phyloP scores from a whole-genome alignment of 1,140 invertebrate genomes.

The Trichonephila clavipes region DNA sequence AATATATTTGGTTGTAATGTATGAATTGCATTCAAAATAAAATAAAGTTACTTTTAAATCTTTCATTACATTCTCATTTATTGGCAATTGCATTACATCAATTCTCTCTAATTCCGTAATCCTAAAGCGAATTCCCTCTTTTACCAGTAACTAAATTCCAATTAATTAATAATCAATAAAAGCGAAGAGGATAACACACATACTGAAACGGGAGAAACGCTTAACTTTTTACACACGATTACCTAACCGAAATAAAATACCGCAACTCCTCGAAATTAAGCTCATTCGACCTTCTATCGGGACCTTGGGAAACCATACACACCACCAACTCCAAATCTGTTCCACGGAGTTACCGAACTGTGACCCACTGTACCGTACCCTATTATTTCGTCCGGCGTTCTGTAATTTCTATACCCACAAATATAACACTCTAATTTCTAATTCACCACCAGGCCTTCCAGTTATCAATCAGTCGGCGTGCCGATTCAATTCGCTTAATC shows the following conservation, averaged over 20 bases:
- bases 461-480: conserved; percentile 57
- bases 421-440: conserved; percentile 69
- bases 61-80: background rate
- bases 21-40: too few relatives aligned
- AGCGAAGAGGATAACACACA: background rate
- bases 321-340: conserved; percentile 32
- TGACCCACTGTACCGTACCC: background rate
- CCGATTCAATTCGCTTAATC: conserved; percentile 69
- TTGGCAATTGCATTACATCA: background rate
- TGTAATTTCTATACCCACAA: conserved; percentile 39
- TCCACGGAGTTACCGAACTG: background rate
- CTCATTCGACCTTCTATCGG: background rate
- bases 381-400: conserved; percentile 16
- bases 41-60: too few relatives aligned
- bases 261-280: background rate
- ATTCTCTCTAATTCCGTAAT: background rate
- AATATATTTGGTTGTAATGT: too few relatives aligned
- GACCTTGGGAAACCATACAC: background rate
- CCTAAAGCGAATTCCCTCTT: background rate
- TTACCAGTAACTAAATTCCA: conserved; percentile 16
- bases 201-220: background rate
- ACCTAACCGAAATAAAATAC: background rate
- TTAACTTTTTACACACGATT: conserved; percentile 12
- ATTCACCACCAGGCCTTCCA: conserved; percentile 36
- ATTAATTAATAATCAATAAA: conserved; percentile 14